A percentile compares a stretch with the other conserved stretches of the same genome.
Evolutionary conservation across 2,113 vertebrate genomes (phyloP).

Genomic region (Tyrannus savana): DNA sequence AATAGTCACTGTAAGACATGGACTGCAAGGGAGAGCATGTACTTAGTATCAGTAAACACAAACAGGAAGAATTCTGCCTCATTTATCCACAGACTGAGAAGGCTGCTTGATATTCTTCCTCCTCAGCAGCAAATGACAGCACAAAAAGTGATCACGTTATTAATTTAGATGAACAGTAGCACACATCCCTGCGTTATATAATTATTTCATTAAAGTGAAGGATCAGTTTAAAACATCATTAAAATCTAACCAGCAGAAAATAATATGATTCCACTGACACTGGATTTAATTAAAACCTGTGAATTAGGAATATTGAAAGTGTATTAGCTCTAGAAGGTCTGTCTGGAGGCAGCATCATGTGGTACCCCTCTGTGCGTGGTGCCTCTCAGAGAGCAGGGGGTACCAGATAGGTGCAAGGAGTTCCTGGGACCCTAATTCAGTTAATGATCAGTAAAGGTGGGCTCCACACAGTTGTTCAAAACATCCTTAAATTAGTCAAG

Average conservation of each 20-base stretch:
- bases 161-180: constrained; percentile 20
- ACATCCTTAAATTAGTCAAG: background rate
- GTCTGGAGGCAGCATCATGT: background rate
- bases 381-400: background rate
- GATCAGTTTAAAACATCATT: constrained; percentile 48
- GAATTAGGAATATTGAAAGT: background rate
- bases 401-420: rapidly evolving
- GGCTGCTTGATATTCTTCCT: background rate
- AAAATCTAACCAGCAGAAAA: constrained; percentile 25
- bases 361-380: rapidly evolving
- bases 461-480: background rate
- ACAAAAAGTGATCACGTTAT: background rate
- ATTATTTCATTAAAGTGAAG: constrained; percentile 35
- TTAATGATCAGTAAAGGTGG: background rate
- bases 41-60: background rate
- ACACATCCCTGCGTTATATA: background rate
- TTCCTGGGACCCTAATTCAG: background rate
- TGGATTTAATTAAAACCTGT: constrained; percentile 45
- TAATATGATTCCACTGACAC: constrained; percentile 40
- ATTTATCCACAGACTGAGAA: background rate
- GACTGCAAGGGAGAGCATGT: background rate
- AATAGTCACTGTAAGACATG: background rate
- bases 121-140: background rate
- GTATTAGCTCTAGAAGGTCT: background rate
- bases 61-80: background rate